Evolutionary conservation across 1,140 invertebrate genomes (phyloP), one percentile per base, ranked within the genome.

Genomic region (Drosophila mauritiana): DNA sequence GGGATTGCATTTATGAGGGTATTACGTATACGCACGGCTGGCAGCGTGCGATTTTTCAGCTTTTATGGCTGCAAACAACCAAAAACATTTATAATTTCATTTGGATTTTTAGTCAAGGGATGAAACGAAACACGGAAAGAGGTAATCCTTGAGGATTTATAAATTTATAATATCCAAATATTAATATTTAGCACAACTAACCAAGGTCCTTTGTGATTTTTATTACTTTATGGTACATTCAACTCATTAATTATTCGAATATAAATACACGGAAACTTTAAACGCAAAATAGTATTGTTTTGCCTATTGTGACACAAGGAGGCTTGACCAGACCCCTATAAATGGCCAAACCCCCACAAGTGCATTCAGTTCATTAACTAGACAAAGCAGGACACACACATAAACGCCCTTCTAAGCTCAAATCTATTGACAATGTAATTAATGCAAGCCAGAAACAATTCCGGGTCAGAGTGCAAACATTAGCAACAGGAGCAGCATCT

Each of bases 371-470:
- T 70, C 43, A 70, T 70, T 70, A 70, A 65, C 20, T 52, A 65
- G 31, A 65, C 59, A 67, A 62, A 65, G 62, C 48, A 34, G 43
- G 25, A 40, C 53, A 45, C 63, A 75, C 15, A 37, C 37, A 36
- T 15, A 20, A 4, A 31, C 22, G n/a, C 25, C 40, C 17, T 27
- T 37, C 46, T 22, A 37, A 68, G 61, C 48, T 22, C 31, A 53
- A 55, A 52, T 81, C 65, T 84, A 81, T 85, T 84, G 78, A 77
- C 80, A 77, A 86, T 81, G 81, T 85, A 84, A 84, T 84, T 84
- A 84, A 84, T 86, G 73, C 64, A 46, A 57, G 42, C 64, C 65
- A 17, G 54, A 67, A 69, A 46, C 67, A 72, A 31, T 72, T 57
- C 34, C 20, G 27, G 27, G 51, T 46, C 48, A 79, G 34, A 76